Evolutionary conservation across 2,888 invertebrate genomes (phyloP), one percentile per base, ranked within the genome.

Genomic region (Bellardia bayeri): DNA sequence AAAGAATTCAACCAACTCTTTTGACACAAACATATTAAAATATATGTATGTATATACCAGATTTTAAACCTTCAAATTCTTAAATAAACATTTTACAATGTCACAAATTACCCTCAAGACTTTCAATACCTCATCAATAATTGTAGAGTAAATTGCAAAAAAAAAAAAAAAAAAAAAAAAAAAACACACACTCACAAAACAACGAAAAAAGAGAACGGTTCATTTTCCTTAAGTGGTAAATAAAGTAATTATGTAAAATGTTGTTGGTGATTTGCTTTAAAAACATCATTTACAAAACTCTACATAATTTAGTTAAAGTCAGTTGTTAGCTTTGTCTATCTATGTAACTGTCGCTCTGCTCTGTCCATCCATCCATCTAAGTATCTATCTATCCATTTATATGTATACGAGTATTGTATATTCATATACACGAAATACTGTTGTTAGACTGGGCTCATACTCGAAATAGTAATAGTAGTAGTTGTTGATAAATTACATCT

Each of bases 161-260:
- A 75, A 49, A 54, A 37, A 3, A 13, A 58, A 66, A 42, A 64
- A 54, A 11, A 69, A 9, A 45, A 45, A 9, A 11, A 61, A 8
- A 2, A 42, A 7, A 45, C n/a, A 40, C 7, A 33, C n/a, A 56
- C 8, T 7, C 5, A 64, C 4, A 37, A 3, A 37, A 40, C 69
- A 51, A 72, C 13, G 13, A 45, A 76, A 86, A 86, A 74, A 82
- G 79, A 61, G 86, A 82, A 80, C 69, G 86, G 74, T 14, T 68
- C 9, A 33, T 68, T 76, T 76, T 76, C 58, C 64, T 58, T 83
- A 69, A 76, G 82, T 83, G 75, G 75, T 33, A 86, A 86, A 83
- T 86, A 61, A 87, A 83, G 76, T 81, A 83, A 81, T 83, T 87
- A 83, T 87, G 79, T 83, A 71, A 72, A 80, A 75, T 74, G 72